Percentiles rank a stretch among this genome's conserved stretches.
These are phyloP conservation scores for Drosophila vallismaia DNA, from an alignment of 2,888 invertebrate genomes.

Conservation along the genomic window DNA sequence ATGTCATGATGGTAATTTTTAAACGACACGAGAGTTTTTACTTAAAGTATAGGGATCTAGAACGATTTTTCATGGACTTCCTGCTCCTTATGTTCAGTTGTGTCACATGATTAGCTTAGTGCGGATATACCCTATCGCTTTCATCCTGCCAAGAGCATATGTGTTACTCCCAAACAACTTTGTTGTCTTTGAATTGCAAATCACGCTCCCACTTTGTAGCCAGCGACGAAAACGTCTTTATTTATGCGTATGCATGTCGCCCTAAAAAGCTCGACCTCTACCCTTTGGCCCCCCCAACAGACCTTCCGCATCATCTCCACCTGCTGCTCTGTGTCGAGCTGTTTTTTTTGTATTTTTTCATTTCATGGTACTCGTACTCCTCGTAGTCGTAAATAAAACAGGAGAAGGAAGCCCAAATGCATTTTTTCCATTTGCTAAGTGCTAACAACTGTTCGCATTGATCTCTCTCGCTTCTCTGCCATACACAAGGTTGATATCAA, in stretches of 20 bases:
- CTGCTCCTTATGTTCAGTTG: no score
- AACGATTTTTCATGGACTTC: no score
- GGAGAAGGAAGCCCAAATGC: constrained; percentile 65
- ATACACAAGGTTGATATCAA: constrained; percentile 52
- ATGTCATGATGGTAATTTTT: no score
- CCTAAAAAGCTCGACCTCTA: constrained; percentile 24
- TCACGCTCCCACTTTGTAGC: constrained; percentile 46
- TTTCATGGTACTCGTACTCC: constrained; percentile 54
- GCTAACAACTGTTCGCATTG: constrained; percentile 68
- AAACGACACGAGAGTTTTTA: no score
- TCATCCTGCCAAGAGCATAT: constrained; percentile 2
- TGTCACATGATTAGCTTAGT: background rate
- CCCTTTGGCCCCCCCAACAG: constrained; percentile 3
- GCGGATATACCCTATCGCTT: constrained; percentile 18
- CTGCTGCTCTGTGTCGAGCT: background rate
- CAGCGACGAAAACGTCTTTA: constrained; percentile 66
- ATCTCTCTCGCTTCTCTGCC: constrained; percentile 42
- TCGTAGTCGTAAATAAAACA: constrained; percentile 74
- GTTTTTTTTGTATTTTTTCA: background rate
- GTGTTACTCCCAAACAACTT: constrained; percentile 55
- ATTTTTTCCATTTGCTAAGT: constrained; percentile 65
- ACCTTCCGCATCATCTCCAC: background rate
- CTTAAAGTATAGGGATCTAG: no score
- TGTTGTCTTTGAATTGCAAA: constrained; percentile 74
- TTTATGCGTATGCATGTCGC: constrained; percentile 68